Evolutionary conservation across 2,888 invertebrate species (phyloP).

Genomic region (Reticulitermes lucifugus): DNA sequence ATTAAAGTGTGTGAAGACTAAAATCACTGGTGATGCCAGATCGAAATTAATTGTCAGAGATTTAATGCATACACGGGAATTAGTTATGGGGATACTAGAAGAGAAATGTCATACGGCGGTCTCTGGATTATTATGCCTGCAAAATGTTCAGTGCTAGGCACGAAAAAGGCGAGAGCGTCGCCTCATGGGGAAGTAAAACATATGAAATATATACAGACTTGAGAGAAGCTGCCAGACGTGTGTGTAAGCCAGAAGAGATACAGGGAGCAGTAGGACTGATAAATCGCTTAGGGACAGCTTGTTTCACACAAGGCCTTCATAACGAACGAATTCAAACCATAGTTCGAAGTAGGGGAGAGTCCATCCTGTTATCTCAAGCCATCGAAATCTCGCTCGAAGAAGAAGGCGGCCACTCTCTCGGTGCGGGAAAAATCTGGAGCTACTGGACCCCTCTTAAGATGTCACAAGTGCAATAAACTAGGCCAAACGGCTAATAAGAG

Average conservation of each 20-base stretch:
- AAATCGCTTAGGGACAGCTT: not conserved
- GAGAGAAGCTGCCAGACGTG: not conserved
- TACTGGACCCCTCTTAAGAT: too few species aligned
- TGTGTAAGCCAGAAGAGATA: too few species aligned
- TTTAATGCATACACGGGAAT: not conserved
- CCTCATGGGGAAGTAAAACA: not conserved
- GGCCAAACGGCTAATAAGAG: too few species aligned
- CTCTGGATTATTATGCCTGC: not conserved
- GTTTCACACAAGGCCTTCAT: not conserved
- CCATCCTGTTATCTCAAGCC: not conserved
- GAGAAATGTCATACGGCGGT: not conserved
- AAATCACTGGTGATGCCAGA: not conserved
- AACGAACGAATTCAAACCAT: not conserved
- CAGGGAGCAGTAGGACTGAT: too few species aligned
- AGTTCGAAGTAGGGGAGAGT: not conserved
- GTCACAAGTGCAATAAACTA: too few species aligned
- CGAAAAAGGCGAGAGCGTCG: not conserved
- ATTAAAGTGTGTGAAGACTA: not conserved
- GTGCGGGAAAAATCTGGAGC: too few species aligned
- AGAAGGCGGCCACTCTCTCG: not conserved
- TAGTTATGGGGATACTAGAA: not conserved
- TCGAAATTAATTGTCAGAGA: not conserved
- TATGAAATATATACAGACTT: not conserved
- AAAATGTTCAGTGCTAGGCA: not conserved
- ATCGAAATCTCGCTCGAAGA: not conserved